phyloP scores from a whole-genome alignment of 2,797 vertebrate species.

The Epinephelus coioides region DNA sequence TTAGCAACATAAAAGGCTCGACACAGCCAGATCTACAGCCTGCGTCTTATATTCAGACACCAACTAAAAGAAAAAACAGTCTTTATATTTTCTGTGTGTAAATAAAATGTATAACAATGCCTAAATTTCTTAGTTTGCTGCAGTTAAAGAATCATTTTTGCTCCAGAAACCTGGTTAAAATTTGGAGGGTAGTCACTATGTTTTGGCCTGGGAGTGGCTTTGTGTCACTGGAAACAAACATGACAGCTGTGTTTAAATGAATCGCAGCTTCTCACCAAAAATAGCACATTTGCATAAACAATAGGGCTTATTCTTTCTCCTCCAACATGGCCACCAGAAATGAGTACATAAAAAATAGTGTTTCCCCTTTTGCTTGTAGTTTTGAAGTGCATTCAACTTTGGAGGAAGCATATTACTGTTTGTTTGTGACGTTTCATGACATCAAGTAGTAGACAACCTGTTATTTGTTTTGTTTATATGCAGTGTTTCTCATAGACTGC shows the following conservation, averaged over 20 bases:
- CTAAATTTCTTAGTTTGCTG: background rate
- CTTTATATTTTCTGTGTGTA: background rate
- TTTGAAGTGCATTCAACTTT: background rate
- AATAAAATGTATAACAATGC: background rate
- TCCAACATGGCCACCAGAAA: background rate
- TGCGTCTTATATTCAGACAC: background rate
- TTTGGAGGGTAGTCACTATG: background rate
- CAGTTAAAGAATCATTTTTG: background rate
- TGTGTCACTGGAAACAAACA: slow-evolving; percentile 11
- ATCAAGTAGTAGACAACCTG: background rate
- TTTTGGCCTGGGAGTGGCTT: background rate
- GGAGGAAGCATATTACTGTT: background rate
- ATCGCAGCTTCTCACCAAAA: background rate
- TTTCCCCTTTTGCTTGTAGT: background rate
- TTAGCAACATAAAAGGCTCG: slow-evolving; percentile 1
- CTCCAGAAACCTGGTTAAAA: background rate
- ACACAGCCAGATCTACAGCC: background rate
- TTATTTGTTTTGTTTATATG: background rate
- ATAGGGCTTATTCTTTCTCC: background rate
- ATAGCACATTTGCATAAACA: slow-evolving; percentile 33
- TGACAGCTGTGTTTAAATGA: slow-evolving; percentile 18
- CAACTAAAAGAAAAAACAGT: background rate
- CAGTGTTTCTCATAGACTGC: background rate
- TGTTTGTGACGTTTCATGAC: background rate
- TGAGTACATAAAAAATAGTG: background rate